Evolutionary conservation across 2,113 vertebrate genomes (phyloP).

Genomic region (Trichomycterus rosablanca): DNA sequence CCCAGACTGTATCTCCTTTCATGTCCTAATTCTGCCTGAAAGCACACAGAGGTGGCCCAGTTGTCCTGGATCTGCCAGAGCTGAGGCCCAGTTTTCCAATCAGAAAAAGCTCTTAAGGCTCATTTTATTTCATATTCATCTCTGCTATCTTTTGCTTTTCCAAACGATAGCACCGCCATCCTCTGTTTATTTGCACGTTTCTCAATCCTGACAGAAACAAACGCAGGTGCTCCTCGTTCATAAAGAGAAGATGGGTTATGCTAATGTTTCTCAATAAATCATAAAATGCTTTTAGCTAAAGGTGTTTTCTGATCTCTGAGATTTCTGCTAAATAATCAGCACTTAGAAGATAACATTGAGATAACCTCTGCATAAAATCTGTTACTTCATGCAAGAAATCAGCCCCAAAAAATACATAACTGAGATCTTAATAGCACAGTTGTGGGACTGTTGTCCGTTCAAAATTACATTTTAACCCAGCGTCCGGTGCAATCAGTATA

Average conservation of each 20-base stretch:
- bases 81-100: conserved; percentile 58
- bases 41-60: conserved; percentile 48
- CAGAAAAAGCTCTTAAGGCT: conserved; percentile 43
- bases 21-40: conserved; percentile 39
- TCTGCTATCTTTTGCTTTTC: neutral
- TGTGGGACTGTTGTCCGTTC: too few species aligned
- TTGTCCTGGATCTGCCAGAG: conserved; percentile 52
- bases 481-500: too few species aligned
- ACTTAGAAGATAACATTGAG: neutral
- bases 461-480: too few species aligned
- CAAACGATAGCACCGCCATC: neutral
- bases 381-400: neutral
- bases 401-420: too few species aligned
- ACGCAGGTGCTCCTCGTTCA: neutral
- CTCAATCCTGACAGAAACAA: neutral
- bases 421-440: too few species aligned
- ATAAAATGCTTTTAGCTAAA: conserved; percentile 10
- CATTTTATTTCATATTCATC: conserved; percentile 26
- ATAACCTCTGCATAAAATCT: neutral
- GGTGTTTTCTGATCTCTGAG: conserved; percentile 13
- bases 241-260: neutral
- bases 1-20: conserved; percentile 21
- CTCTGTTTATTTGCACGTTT: conserved; percentile 11
- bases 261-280: conserved; percentile 37
- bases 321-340: neutral